phyloP scores from a whole-genome alignment of 2,113 vertebrate species.

The Connochaetes taurinus region DNA sequence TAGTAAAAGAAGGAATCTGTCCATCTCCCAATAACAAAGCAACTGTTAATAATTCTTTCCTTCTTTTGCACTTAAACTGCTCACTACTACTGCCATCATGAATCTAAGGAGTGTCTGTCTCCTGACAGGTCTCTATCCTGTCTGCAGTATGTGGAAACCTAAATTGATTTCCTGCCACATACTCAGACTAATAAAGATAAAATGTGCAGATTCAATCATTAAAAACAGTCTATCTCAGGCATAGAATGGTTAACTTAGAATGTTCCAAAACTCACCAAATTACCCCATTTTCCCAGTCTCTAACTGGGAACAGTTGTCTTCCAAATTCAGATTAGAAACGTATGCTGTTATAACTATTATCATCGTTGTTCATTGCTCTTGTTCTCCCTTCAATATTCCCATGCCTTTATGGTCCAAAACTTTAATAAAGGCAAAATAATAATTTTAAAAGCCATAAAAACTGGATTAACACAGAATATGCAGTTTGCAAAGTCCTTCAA shows the following conservation, averaged over 20 bases:
- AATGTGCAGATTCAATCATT: neutral
- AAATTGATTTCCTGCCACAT: neutral
- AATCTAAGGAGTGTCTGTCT: neutral
- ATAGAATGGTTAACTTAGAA: neutral
- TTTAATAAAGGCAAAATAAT: slow-evolving; percentile 4
- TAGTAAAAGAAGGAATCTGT: neutral
- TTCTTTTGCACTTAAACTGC: neutral
- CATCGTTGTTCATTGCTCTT: neutral
- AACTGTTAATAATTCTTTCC: neutral
- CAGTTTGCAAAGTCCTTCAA: neutral
- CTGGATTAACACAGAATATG: neutral
- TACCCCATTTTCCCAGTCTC: neutral
- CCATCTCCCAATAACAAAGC: neutral
- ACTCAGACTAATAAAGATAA: slow-evolving; percentile 5
- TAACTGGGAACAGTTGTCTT: neutral
- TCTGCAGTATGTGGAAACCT: neutral
- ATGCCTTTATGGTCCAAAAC: neutral
- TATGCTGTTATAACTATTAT: neutral
- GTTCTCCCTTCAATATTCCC: neutral
- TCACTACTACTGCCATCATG: neutral
- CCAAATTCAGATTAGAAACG: slow-evolving; percentile 22
- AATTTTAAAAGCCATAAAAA: slow-evolving; percentile 24
- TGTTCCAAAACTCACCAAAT: neutral
- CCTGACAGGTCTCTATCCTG: neutral
- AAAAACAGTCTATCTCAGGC: neutral